These are phyloP conservation scores for Agrochola macilenta DNA, from an alignment of 2,888 invertebrate genomes.

Conservation along the genomic window DNA sequence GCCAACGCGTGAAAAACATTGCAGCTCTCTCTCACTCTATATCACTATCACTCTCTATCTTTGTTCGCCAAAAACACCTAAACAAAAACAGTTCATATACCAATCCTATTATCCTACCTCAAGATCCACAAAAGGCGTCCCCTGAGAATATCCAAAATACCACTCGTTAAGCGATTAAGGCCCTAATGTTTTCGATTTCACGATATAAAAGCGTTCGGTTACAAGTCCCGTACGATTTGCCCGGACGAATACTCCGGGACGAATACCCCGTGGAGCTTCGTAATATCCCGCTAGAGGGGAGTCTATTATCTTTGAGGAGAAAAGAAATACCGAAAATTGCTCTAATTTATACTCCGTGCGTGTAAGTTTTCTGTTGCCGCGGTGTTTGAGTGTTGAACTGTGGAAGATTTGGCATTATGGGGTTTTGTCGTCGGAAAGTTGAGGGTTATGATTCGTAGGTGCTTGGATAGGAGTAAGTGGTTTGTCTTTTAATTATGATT, in stretches of 20 bases:
- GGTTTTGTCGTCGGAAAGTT: not conserved
- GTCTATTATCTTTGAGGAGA: constrained; percentile 83
- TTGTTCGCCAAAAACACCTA: not conserved
- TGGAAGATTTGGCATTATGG: constrained; percentile 12
- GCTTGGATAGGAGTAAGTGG: too few species aligned
- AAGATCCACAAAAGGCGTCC: constrained; percentile 48
- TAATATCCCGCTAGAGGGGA: constrained; percentile 81
- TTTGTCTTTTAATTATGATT: too few species aligned
- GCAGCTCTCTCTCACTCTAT: not conserved
- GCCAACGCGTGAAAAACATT: too few species aligned
- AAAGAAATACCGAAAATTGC: constrained; percentile 84
- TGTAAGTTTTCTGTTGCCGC: constrained; percentile 60
- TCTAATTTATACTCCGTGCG: constrained; percentile 78
- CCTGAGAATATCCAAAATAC: constrained; percentile 62
- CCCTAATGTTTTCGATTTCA: constrained; percentile 74
- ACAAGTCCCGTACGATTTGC: constrained; percentile 62
- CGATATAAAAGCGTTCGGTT: constrained; percentile 65
- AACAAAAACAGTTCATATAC: constrained; percentile 34
- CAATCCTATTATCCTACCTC: constrained; percentile 52
- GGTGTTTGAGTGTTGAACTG: constrained; percentile 32
- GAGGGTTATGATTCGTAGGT: too few species aligned
- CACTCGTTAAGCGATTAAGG: constrained; percentile 76
- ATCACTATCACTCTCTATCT: too few species aligned
- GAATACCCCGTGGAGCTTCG: constrained; percentile 80
- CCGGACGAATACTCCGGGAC: constrained; percentile 63